Evolutionary conservation across 2,113 vertebrate species (phyloP).

Genomic region (Cisticola juncidis): DNA sequence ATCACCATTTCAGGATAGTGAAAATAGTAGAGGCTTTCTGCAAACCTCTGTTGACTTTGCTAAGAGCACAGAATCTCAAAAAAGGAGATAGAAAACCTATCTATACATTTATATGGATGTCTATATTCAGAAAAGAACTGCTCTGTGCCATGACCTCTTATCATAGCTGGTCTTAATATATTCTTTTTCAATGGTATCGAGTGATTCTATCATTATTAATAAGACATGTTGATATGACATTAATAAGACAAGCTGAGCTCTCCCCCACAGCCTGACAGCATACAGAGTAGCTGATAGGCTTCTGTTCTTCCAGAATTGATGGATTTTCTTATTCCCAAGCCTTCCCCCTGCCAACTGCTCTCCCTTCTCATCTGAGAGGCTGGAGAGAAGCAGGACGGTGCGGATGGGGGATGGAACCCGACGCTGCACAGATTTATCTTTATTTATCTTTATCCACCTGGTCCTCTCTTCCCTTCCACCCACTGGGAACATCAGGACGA

Average conservation of each 20-base stretch:
- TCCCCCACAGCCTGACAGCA: not conserved
- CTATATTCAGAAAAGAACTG: not conserved
- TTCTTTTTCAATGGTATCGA: not conserved
- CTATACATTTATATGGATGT: not conserved
- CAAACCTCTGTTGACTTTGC: not conserved
- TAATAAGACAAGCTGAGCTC: conserved; percentile 5
- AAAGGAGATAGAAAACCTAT: not conserved
- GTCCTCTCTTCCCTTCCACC: not conserved
- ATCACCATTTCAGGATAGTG: not conserved
- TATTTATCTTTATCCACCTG: not conserved
- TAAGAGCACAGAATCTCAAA: not conserved
- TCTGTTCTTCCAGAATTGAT: not conserved
- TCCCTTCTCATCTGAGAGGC: not conserved
- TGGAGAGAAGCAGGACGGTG: not conserved
- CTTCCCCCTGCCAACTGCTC: not conserved
- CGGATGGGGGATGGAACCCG: not conserved
- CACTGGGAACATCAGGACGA: not conserved
- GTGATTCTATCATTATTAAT: conserved; percentile 31
- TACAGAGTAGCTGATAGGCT: not conserved
- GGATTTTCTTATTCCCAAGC: not conserved
- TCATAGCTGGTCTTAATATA: not conserved
- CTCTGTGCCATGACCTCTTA: not conserved
- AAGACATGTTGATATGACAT: conserved; percentile 25
- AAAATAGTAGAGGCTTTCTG: not conserved
- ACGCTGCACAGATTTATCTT: not conserved